phyloP scores from a whole-genome alignment of 2,888 invertebrate genomes.

The Cancer borealis region DNA sequence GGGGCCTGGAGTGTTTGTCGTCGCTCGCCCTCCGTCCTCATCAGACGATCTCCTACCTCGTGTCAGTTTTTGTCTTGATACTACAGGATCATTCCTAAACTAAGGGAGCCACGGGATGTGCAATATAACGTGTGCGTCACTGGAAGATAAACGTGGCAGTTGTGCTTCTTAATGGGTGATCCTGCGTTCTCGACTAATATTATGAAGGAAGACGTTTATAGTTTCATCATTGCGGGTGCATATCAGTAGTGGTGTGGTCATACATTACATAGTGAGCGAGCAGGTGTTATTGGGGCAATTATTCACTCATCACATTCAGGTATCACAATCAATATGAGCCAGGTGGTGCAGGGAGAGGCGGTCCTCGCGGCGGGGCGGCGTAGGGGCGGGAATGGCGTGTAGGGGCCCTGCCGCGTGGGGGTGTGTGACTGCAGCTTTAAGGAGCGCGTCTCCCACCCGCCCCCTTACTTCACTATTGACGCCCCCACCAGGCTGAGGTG shows the following conservation, averaged over 20 bases:
- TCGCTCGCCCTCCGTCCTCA: constrained; percentile 9
- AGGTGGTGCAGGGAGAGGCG: constrained; percentile 63
- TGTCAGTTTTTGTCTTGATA: neutral
- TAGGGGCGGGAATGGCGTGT: constrained; percentile 66
- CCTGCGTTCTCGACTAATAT: constrained; percentile 52
- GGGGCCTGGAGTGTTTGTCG: neutral
- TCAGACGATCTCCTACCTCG: neutral
- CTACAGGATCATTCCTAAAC: constrained; percentile 10
- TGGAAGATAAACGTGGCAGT: constrained; percentile 66
- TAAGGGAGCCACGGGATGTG: constrained; percentile 44
- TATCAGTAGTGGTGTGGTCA: constrained; percentile 58
- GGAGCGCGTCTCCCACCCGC: constrained; percentile 68
- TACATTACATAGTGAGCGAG: constrained; percentile 55
- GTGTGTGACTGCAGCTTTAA: constrained; percentile 74
- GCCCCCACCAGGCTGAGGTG: constrained; percentile 75
- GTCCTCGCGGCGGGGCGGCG: constrained; percentile 49
- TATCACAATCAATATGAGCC: constrained; percentile 74
- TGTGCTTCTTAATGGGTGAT: constrained; percentile 57
- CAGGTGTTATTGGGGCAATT: constrained; percentile 71
- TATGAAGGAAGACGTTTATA: constrained; percentile 66
- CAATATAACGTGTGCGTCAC: constrained; percentile 50
- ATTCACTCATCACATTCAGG: constrained; percentile 75
- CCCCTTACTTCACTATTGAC: constrained; percentile 74
- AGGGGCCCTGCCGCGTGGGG: constrained; percentile 66
- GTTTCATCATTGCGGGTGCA: constrained; percentile 59